A percentile compares a stretch with the other conserved stretches of the same genome.
These are phyloP conservation scores for Zoanthus solanderi DNA, from an alignment of 92 coral and sea anemone species.

Conservation along the genomic window DNA sequence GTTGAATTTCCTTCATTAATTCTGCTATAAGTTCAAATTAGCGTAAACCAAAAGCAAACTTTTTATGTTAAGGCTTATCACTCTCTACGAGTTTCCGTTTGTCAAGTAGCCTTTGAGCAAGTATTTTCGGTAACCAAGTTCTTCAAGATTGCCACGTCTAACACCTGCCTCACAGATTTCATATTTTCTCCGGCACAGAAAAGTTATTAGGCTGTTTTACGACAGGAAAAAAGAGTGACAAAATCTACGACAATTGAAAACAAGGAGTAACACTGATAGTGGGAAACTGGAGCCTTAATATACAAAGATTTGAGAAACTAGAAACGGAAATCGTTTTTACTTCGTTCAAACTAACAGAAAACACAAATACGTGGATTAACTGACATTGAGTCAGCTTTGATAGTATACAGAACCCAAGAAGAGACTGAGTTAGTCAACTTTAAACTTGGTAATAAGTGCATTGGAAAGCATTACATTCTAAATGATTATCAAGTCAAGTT, in stretches of 20 bases:
- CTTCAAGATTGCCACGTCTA: neutral
- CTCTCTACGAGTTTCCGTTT: conserved; percentile 24
- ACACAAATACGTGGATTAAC: neutral
- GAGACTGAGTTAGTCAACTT: neutral
- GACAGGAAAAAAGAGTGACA: neutral
- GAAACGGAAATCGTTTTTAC: conserved; percentile 24
- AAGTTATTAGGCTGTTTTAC: neutral
- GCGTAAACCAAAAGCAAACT: neutral
- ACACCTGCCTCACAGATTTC: neutral
- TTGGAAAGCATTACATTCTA: neutral
- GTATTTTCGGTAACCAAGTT: neutral
- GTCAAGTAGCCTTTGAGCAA: conserved; percentile 8
- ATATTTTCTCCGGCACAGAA: neutral
- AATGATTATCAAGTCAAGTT: neutral
- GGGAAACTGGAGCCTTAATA: conserved; percentile 5
- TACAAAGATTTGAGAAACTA: neutral
- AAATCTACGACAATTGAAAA: neutral
- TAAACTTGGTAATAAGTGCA: neutral
- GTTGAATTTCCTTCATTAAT: conserved; percentile 6
- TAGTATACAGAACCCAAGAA: neutral
- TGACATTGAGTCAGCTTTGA: neutral
- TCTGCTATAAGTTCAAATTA: conserved; percentile 8
- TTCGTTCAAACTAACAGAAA: neutral
- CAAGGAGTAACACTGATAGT: neutral
- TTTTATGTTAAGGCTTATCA: conserved; percentile 18